phyloP scores from a whole-genome alignment of 2,797 vertebrate genomes.

The Cossypha caffra region DNA sequence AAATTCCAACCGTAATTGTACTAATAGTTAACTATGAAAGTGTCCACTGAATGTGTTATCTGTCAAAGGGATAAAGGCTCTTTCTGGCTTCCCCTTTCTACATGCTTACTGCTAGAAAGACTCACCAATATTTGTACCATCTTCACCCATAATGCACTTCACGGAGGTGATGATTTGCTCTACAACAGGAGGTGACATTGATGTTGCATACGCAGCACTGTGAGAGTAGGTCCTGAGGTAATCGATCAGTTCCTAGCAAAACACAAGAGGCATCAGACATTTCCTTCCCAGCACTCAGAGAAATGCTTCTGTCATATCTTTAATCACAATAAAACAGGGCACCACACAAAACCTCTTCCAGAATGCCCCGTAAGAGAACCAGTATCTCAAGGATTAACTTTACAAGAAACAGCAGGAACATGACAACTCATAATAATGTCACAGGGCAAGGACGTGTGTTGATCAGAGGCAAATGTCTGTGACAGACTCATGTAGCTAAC shows the following conservation, averaged over 20 bases:
- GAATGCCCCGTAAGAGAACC: not conserved
- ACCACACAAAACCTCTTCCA: not conserved
- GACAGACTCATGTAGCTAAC: not conserved
- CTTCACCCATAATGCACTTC: slow-evolving; percentile 94
- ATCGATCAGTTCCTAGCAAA: slow-evolving; percentile 88
- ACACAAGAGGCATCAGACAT: slow-evolving; percentile 24
- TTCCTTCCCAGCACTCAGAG: not conserved
- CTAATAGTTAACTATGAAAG: not conserved
- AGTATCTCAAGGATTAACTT: not conserved
- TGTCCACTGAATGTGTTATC: not conserved
- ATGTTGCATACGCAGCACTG: slow-evolving; percentile 91
- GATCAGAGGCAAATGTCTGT: not conserved
- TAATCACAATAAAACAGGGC: not conserved
- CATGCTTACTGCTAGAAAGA: not conserved
- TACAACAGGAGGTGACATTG: slow-evolving; percentile 89
- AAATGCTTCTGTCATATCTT: not conserved
- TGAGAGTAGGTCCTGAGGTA: slow-evolving; percentile 92
- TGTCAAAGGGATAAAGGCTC: not conserved
- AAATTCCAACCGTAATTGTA: not conserved
- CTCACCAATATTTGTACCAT: slow-evolving; percentile 89
- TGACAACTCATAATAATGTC: not conserved
- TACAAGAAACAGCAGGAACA: not conserved
- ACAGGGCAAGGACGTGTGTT: not conserved
- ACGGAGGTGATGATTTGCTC: slow-evolving; percentile 93
- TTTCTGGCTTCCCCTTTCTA: not conserved